Evolutionary conservation across 2,888 invertebrate species (phyloP).

Genomic region (Coenonympha arcania): DNA sequence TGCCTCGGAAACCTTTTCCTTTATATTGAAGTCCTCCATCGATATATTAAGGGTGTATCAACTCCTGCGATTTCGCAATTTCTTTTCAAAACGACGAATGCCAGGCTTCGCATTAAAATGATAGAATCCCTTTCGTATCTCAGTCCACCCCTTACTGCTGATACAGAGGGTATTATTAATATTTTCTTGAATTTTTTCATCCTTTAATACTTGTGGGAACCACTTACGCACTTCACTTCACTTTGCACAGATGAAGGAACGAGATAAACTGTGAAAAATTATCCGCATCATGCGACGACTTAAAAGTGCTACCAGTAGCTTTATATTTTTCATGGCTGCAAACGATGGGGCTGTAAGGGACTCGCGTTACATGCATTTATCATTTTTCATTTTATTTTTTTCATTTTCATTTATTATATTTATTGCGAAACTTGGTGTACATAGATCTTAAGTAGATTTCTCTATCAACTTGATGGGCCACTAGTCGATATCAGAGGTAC

Average conservation of each 20-base stretch:
- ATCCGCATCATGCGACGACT: slow-evolving; percentile 52
- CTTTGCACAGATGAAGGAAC: slow-evolving; percentile 24
- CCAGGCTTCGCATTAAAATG: neutral
- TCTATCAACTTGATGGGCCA: slow-evolving; percentile 57
- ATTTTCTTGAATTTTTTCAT: neutral
- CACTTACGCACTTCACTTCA: slow-evolving; percentile 18
- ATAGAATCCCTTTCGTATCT: neutral
- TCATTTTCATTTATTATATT: too few relatives aligned
- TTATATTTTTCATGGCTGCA: slow-evolving; percentile 32
- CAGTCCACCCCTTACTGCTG: neutral
- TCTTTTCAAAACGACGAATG: neutral
- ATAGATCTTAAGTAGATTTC: too few relatives aligned
- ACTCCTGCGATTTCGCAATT: too few relatives aligned
- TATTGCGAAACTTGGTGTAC: too few relatives aligned
- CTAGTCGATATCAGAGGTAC: slow-evolving; percentile 47
- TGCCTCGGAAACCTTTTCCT: too few relatives aligned
- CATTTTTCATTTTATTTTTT: too few relatives aligned
- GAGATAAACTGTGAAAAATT: slow-evolving; percentile 66
- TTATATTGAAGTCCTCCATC: too few relatives aligned
- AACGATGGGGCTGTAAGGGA: slow-evolving; percentile 38
- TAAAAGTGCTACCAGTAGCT: slow-evolving; percentile 42
- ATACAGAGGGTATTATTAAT: neutral
- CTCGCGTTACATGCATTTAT: slow-evolving; percentile 57
- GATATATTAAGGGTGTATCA: too few relatives aligned
- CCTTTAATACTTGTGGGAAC: slow-evolving; percentile 5